phyloP scores from a whole-genome alignment of 2,888 invertebrate genomes.

The Trachelus iudaicus region DNA sequence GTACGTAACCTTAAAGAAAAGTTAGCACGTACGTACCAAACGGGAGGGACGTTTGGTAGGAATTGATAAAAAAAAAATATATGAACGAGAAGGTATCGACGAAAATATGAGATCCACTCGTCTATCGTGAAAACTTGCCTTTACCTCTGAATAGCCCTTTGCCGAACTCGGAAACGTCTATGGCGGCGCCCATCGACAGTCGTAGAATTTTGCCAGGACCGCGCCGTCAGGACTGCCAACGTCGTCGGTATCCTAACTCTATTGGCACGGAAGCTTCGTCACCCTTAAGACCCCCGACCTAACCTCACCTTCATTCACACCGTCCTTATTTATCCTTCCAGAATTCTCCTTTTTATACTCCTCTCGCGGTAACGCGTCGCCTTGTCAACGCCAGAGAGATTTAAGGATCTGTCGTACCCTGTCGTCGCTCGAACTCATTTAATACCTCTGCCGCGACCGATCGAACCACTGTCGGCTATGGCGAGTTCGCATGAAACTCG shows the following conservation, averaged over 20 bases:
- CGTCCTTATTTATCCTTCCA: neutral
- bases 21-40: neutral
- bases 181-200: neutral
- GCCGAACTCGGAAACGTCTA: neutral
- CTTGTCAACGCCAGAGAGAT: constrained; percentile 41
- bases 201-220: neutral
- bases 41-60: neutral
- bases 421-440: constrained; percentile 17
- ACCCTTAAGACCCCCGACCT: constrained; percentile 18
- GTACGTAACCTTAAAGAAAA: neutral
- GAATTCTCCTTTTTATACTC: constrained; percentile 30
- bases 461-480: constrained; percentile 21
- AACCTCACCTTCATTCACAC: constrained; percentile 15
- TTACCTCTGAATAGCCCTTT: constrained; percentile 22
- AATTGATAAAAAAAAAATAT: neutral
- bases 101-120: constrained; percentile 47
- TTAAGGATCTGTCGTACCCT: constrained; percentile 27
- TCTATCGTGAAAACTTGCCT: constrained; percentile 41
- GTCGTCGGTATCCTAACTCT: neutral
- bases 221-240: neutral
- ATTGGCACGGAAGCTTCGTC: neutral
- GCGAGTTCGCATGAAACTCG: constrained; percentile 23
- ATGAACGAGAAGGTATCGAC: constrained; percentile 19
- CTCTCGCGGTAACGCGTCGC: constrained; percentile 36
- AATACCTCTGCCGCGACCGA: constrained; percentile 21